A percentile compares a stretch with the other conserved stretches of the same genome.
phyloP scores from a whole-genome alignment of 2,113 vertebrate genomes.

The Poeciliopsis occidentalis region DNA sequence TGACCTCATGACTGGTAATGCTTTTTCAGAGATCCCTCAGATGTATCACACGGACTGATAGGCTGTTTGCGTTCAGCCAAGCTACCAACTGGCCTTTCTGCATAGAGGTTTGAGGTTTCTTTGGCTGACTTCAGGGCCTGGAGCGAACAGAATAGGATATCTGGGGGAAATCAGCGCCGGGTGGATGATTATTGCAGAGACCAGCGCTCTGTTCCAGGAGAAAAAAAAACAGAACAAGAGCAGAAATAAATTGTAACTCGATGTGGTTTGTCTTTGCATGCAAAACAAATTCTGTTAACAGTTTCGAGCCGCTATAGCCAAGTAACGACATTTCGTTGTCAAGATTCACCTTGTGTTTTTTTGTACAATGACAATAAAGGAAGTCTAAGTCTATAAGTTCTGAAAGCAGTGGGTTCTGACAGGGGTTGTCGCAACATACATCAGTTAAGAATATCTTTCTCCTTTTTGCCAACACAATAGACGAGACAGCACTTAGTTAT shows the following conservation, averaged over 20 bases:
- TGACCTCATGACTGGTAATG: slow-evolving; percentile 62
- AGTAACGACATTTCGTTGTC: no score
- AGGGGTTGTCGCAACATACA: no score
- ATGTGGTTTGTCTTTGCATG: not conserved
- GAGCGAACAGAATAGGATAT: slow-evolving; percentile 11
- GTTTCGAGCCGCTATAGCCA: not conserved
- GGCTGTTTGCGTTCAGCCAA: slow-evolving; percentile 27
- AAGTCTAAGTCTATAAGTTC: no score
- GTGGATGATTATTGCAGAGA: slow-evolving; percentile 23
- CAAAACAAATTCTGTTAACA: not conserved
- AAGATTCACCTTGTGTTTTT: no score
- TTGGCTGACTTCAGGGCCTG: slow-evolving; percentile 30
- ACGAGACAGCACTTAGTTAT: no score
- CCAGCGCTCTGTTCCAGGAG: slow-evolving; percentile 11
- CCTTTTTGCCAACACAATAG: no score
- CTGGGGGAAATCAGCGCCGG: slow-evolving; percentile 27
- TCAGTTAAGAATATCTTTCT: no score
- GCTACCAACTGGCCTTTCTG: slow-evolving; percentile 26
- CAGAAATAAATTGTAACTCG: slow-evolving; percentile 39
- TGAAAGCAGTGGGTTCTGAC: no score
- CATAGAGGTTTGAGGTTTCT: not conserved
- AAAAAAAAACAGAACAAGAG: slow-evolving; percentile 29
- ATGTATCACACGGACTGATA: slow-evolving; percentile 33
- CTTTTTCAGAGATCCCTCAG: slow-evolving; percentile 41
- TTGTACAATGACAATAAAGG: no score